Evolutionary conservation across 2,888 invertebrate species (phyloP).

Genomic region (Sphaerophoria taeniata): DNA sequence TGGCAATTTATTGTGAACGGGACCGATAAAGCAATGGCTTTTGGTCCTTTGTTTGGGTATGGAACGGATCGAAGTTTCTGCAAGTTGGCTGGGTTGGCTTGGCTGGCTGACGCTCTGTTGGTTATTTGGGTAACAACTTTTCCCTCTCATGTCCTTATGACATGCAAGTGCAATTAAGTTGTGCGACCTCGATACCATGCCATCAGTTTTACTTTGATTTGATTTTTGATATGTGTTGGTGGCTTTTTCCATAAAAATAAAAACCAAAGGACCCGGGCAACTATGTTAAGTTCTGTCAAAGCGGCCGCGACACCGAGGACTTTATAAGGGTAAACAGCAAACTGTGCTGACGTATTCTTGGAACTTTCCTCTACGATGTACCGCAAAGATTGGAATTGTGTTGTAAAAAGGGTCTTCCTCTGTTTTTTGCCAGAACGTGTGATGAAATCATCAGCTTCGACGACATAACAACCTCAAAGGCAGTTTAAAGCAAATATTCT

Average conservation of each 20-base stretch:
- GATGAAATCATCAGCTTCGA: too few species aligned
- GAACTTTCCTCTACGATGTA: constrained; percentile 56
- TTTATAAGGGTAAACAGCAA: constrained; percentile 10
- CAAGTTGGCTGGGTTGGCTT: not conserved
- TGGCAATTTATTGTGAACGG: constrained; percentile 42
- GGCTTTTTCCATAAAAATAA: not conserved
- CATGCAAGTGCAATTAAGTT: constrained; percentile 70
- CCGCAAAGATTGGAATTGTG: constrained; percentile 39
- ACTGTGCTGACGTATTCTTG: constrained; percentile 19
- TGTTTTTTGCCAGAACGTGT: too few species aligned
- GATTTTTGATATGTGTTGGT: constrained; percentile 43
- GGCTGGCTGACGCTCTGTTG: not conserved
- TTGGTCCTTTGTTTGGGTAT: constrained; percentile 7
- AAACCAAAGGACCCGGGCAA: not conserved
- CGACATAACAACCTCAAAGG: too few species aligned
- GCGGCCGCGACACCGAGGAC: not conserved
- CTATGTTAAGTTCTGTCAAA: constrained; percentile 39
- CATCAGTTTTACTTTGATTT: constrained; percentile 67
- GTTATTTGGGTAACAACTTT: not conserved
- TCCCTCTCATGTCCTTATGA: constrained; percentile 46
- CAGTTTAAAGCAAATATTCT: too few species aligned
- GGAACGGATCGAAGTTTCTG: constrained; percentile 6
- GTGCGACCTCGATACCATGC: constrained; percentile 62
- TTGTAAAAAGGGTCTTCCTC: constrained; percentile 27
- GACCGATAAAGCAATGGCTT: constrained; percentile 45